Evolutionary conservation across 35 echinoderm and acorn worm genomes (phyloP).

Genomic region (Hemicentrotus pulcherrimus): DNA sequence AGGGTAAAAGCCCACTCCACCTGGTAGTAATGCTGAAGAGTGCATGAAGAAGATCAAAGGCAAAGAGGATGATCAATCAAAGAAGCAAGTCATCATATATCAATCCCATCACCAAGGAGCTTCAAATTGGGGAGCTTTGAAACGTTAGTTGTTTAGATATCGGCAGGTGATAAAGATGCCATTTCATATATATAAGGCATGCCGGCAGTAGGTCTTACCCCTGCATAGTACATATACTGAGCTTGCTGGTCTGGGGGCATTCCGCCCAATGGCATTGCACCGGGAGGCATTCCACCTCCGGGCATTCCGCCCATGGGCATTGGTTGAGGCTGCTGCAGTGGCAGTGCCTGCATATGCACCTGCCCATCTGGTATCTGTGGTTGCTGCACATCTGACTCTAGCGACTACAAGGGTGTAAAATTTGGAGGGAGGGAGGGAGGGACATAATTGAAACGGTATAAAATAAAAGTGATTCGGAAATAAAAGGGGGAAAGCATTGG

Average conservation of each 20-base stretch:
- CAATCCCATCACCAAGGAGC: background rate
- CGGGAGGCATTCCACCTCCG: background rate
- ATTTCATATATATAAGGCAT: background rate
- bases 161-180: background rate
- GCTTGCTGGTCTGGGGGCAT: background rate
- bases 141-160: background rate
- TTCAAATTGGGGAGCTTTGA: background rate
- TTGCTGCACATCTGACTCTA: background rate
- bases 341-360: background rate
- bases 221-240: constrained; percentile 22
- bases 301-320: background rate
- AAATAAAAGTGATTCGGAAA: background rate
- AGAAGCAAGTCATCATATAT: background rate
- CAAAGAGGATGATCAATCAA: background rate
- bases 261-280: background rate
- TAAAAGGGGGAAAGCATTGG: background rate
- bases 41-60: no score
- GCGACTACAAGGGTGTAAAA: background rate
- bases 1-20: no score
- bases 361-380: background rate
- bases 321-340: background rate
- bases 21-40: no score
- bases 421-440: background rate
- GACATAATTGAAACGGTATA: background rate
- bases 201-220: background rate